Evolutionary conservation across 2,797 vertebrate species (phyloP), one percentile per base, ranked within the genome.

Genomic region (Sebastes jordani): DNA sequence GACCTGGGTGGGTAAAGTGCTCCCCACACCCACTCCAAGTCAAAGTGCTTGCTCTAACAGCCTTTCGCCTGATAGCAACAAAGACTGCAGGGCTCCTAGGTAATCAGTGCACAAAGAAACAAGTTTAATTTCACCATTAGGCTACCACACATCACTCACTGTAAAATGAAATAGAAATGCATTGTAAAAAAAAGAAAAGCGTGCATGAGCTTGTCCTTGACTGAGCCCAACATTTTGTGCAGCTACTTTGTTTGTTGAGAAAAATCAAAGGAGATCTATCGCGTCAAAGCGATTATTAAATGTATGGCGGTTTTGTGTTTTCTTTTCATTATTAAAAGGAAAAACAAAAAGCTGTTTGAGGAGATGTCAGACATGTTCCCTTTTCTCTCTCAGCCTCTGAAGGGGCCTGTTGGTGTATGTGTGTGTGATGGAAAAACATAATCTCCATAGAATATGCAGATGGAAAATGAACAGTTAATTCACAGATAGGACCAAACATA

Each of bases 21-120:
- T 55, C 18, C 65, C 65, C 68, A 20, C 74, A 78, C 64, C 32
- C 29, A 69, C 69, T 85, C 25, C 74, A 32, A 69, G 52, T 70
- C 55, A 54, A 77, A 82, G 67, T 54, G 60, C 69, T 71, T 63
- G 29, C 60, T 86, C 23, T 10, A 49, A 82, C 34, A 27, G 1
- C 27, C 27, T 27, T 27, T 27, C 5, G 27, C 27, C 27, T 27
- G 32, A 0, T 0, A 36, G 34, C 55, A 23, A 60, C 1, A 30
- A 9, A 38, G 29, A 69, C 30, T 38, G n/a, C 38, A 61, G 20
- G 32, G 7, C 30, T 58, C 18, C 11, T 5, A 54, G 38, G 36
- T 13, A 30, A 65, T 78, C 30, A 62, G 13, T 20, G 52, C 13
- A 30, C 5, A 23, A 70, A 30, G 29, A 68, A 38, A 54, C 7